Base-by-base conservation (phyloP, 2,888 invertebrate genomes). In the Drosophila anomalata region DNA sequence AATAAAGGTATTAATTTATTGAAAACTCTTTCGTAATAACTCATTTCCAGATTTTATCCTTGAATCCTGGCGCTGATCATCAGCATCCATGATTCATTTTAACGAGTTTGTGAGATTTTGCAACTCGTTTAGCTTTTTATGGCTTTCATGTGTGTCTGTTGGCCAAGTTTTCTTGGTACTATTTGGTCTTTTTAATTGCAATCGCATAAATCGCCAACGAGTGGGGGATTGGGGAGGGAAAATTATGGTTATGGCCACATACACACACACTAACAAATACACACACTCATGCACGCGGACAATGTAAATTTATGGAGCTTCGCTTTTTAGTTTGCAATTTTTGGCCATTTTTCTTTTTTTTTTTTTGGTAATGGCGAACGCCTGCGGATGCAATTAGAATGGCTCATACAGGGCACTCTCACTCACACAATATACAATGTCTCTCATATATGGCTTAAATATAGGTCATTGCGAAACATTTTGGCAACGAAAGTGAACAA, bases 311-410 rank as follows among this genome's bases (percentile, higher is more conserved):
- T 75, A 73, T 70, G 46, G 60, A 70, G 65, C 65, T 66, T 67
- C 61, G 67, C 68, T 77, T 60, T 78, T 72, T 62, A 67, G 80
- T 76, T 79, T 78, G 65, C 50, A 52, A 71, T 66, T 67, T 76
- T 67, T 67, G 59, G 50, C 54, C 42, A 61, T 73, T 60, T 65
- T 41, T 51, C 31, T 24, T 33, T 55, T 31, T n/a, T 61, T 63
- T 26, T 14, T 14, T 46, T 51, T 54, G 52, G 58, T 63, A 63
- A 74, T 67, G 70, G 68, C 51, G 46, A 67, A 74, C 50, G 84
- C 78, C 84, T 76, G 70, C 76, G 84, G 84, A 73, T 76, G 80
- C 68, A 78, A 78, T 80, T 80, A 80, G 76, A 76, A 78, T 53
- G 42, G 58, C 74, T 7, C 36, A 36, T 7, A 36, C n/a, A 61